Base-by-base conservation (phyloP, 2,888 invertebrate genomes). In the Hydrotaea cyrtoneurina region DNA sequence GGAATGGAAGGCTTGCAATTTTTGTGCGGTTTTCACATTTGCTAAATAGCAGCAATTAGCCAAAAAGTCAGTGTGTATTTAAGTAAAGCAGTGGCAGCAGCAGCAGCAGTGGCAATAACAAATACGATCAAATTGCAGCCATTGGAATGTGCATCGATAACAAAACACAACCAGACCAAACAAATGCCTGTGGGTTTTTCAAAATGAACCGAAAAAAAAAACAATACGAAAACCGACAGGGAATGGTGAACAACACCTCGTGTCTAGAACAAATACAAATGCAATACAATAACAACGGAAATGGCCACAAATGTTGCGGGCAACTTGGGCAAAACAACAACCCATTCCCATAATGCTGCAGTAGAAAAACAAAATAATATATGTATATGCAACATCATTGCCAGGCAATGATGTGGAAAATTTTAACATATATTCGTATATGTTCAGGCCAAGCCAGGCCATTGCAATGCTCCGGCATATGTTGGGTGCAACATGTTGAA, bases 1-100 rank as follows among this genome's bases (percentile, higher is more conserved):
- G 39, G 39, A 4, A 43, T 69, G 59, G 50, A 43, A 31, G n/a
- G n/a, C 2, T 46, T 55, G 50, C 64, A 21, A 64, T 17, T 43
- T 82, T 86, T 82, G 82, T 87, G 87, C 79, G 87, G 87, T 85
- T 87, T 86, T 82, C 78, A 77, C 86, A 86, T 87, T 87, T 86
- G 86, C 87, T 87, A 86, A 88, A 87, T 87, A 87, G 83, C 86
- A 83, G 78, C 87, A 87, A 87, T 88, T 88, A 87, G 86, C 86
- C 69, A 59, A 81, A 87, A 85, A 82, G 79, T 80, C 59, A 81
- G 55, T 31, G 31, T 4, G 31, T 79, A 83, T 81, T 80, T 64
- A 79, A 82, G 43, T 50, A 71, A 39, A 46, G 19, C 21, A 2
- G 50, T 50, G 62, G 75, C 46, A 82, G 23, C 62, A 77, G n/a